Conservation (phyloP, 2,113 vertebrate genomes). For the Entomyzon cyanotis region DNA sequence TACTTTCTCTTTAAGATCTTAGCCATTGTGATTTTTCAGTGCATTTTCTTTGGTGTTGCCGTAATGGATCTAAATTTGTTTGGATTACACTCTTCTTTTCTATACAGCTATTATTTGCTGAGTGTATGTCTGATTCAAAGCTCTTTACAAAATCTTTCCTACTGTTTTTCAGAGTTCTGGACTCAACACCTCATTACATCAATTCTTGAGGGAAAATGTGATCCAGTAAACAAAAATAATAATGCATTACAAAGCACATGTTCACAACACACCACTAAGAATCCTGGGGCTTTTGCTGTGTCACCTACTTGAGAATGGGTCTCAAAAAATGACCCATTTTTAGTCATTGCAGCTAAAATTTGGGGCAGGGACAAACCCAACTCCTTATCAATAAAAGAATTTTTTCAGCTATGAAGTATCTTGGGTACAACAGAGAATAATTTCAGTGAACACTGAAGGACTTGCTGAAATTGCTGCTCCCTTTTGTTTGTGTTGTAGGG, state of each 20-base stretch:
- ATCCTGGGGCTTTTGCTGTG: neutral
- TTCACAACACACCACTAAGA: neutral
- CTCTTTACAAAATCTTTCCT: neutral
- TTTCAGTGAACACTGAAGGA: neutral
- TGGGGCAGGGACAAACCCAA: neutral
- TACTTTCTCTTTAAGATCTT: neutral
- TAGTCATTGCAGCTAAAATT: neutral
- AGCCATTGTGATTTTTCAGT: neutral
- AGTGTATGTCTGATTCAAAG: neutral
- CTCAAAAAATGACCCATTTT: neutral
- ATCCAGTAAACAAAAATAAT: neutral
- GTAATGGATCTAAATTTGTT: neutral
- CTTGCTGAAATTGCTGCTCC: neutral
- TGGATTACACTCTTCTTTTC: neutral
- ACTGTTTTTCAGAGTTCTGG: neutral
- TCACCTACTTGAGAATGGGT: neutral
- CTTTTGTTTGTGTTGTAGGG: neutral
- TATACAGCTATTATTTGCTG: neutral
- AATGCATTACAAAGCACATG: neutral
- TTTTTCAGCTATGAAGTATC: neutral
- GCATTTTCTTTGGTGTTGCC: neutral
- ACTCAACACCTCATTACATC: neutral
- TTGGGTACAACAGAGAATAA: neutral
- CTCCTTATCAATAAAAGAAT: neutral
- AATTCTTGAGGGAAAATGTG: neutral